Evolutionary conservation across 2,797 vertebrate species (phyloP).

Genomic region (Mico argentatus): DNA sequence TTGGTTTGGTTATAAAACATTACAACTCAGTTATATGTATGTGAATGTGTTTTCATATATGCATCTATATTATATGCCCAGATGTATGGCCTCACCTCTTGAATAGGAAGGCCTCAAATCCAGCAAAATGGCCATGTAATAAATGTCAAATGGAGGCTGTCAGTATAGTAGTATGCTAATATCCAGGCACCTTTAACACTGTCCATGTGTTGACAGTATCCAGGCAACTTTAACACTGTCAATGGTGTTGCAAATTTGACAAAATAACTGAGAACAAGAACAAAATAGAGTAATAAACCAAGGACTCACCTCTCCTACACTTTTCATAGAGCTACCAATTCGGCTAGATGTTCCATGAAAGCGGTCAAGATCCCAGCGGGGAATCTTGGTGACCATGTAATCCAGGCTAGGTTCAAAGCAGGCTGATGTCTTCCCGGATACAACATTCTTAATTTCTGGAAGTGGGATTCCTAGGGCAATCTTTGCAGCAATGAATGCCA

Average conservation of each 20-base stretch:
- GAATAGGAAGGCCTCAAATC: not conserved
- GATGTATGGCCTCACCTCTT: not conserved
- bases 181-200: not conserved
- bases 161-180: not conserved
- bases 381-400: slow-evolving; percentile 96
- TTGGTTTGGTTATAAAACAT: slow-evolving; percentile 16
- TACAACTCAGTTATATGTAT: not conserved
- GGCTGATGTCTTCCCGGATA: slow-evolving; percentile 94
- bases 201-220: not conserved
- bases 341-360: slow-evolving; percentile 91
- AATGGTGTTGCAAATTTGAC: not conserved
- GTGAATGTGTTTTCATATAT: not conserved
- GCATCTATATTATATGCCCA: not conserved
- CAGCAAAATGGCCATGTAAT: not conserved
- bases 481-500: slow-evolving; percentile 97
- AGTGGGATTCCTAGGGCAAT: slow-evolving; percentile 94
- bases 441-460: slow-evolving; percentile 94
- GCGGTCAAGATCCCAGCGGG: slow-evolving; percentile 96
- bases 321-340: slow-evolving; percentile 97
- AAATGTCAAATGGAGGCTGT: not conserved
- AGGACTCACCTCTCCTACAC: slow-evolving; percentile 94
- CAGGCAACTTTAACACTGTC: not conserved
- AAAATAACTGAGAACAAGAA: not conserved
- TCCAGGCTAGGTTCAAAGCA: slow-evolving; percentile 97
- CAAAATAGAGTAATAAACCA: not conserved